Evolutionary conservation across 2,797 vertebrate species (phyloP).

Genomic region (Menidia menidia): DNA sequence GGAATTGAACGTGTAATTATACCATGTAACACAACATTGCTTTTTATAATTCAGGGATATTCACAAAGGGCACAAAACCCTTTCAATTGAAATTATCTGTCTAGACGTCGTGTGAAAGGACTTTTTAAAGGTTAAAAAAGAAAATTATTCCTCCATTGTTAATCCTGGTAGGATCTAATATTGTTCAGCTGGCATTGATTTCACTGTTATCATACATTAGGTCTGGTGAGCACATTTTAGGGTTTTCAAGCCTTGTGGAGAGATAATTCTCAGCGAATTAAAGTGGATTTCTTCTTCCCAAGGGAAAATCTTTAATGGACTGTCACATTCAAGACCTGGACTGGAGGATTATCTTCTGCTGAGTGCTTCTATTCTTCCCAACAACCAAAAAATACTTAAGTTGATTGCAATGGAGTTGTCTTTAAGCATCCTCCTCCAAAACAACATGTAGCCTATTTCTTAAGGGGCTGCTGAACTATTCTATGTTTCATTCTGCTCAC

Average conservation of each 20-base stretch:
- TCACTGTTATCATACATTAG: background rate
- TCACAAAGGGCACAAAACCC: background rate
- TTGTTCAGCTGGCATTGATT: background rate
- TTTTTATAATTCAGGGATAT: background rate
- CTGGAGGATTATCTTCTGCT: conserved; percentile 8
- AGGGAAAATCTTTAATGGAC: conserved; percentile 10
- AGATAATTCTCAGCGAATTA: background rate
- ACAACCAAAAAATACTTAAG: background rate
- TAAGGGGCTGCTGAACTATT: background rate
- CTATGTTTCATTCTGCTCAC: background rate
- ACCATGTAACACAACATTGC: background rate
- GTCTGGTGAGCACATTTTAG: background rate
- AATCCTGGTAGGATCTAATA: background rate
- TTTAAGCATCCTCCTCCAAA: background rate
- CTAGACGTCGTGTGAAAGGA: background rate
- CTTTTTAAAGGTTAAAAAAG: background rate
- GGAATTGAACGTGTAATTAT: background rate
- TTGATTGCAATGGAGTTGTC: background rate
- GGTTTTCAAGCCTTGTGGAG: background rate
- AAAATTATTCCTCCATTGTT: background rate
- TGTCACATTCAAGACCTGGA: conserved; percentile 4
- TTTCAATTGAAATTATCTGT: background rate
- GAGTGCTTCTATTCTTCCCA: background rate
- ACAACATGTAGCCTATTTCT: background rate
- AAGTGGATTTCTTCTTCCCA: background rate